A percentile compares a stretch with the other conserved stretches of the same genome.
phyloP scores from a whole-genome alignment of 2,888 invertebrate genomes.

The Netelia inedita region DNA sequence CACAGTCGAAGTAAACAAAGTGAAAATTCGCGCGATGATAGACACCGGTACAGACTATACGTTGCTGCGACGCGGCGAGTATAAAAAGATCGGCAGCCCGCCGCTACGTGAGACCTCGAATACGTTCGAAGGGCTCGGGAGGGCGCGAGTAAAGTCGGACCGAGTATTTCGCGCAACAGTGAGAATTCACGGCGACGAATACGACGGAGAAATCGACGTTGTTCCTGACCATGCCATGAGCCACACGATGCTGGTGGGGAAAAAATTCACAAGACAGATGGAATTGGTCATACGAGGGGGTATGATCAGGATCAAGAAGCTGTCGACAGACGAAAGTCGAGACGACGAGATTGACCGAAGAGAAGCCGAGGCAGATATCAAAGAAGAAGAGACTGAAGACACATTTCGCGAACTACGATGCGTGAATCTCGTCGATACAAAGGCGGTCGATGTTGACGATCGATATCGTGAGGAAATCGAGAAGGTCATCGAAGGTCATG shows the following conservation, averaged over 20 bases:
- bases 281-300: neutral
- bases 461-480: slow-evolving; percentile 28
- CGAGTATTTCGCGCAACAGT: neutral
- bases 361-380: neutral
- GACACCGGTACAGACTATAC: slow-evolving; percentile 1
- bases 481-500: slow-evolving; percentile 8
- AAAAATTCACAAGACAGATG: neutral
- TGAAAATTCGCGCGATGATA: slow-evolving; percentile 14
- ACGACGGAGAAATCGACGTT: neutral
- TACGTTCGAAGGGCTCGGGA: slow-evolving; percentile 42
- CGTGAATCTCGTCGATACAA: slow-evolving; percentile 15
- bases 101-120: neutral
- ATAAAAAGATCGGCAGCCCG: slow-evolving; percentile 9
- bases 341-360: neutral
- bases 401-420: slow-evolving; percentile 14
- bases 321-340: neutral
- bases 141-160: neutral
- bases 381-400: slow-evolving; percentile 9
- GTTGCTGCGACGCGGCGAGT: slow-evolving; percentile 34
- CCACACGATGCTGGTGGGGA: neutral
- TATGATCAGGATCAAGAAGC: neutral
- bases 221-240: neutral
- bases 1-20: neutral
- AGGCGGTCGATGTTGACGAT: slow-evolving; percentile 8
- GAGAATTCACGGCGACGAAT: neutral